Evolutionary conservation across 1,140 invertebrate species (phyloP).

Genomic region (Bradynema listronoti): DNA sequence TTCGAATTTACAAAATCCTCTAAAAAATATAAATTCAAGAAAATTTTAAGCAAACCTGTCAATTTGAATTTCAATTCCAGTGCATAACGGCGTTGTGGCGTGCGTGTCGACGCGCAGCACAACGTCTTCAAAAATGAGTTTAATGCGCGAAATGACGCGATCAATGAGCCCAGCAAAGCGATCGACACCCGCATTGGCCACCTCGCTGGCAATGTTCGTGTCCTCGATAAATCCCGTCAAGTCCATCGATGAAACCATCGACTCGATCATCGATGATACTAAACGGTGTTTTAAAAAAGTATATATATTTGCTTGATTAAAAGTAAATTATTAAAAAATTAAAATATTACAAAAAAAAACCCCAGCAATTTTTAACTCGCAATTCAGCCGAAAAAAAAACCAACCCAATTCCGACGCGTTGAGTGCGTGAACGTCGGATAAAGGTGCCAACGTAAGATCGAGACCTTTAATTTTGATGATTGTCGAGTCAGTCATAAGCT

Average conservation of each 20-base stretch:
- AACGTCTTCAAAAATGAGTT: constrained; percentile 35
- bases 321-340: not conserved
- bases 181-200: constrained; percentile 35
- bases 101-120: constrained; percentile 35
- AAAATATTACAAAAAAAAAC: not conserved
- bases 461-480: constrained; percentile 32
- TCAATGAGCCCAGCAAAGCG: constrained; percentile 41
- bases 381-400: not conserved
- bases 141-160: constrained; percentile 39
- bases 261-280: constrained; percentile 34
- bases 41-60: constrained; percentile 32
- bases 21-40: not conserved
- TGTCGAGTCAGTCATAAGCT: constrained; percentile 30
- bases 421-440: constrained; percentile 27
- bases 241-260: constrained; percentile 40
- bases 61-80: constrained; percentile 42
- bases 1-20: not conserved
- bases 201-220: constrained; percentile 19
- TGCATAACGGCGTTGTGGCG: constrained; percentile 29
- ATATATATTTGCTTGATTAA: not conserved
- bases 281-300: constrained; percentile 6
- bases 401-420: constrained; percentile 41
- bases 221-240: constrained; percentile 24
- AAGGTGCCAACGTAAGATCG: constrained; percentile 32
- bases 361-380: not conserved